Evolutionary conservation across 2,113 vertebrate species (phyloP), one percentile per base, ranked within the genome.

Genomic region (Tachuris rubrigastra): DNA sequence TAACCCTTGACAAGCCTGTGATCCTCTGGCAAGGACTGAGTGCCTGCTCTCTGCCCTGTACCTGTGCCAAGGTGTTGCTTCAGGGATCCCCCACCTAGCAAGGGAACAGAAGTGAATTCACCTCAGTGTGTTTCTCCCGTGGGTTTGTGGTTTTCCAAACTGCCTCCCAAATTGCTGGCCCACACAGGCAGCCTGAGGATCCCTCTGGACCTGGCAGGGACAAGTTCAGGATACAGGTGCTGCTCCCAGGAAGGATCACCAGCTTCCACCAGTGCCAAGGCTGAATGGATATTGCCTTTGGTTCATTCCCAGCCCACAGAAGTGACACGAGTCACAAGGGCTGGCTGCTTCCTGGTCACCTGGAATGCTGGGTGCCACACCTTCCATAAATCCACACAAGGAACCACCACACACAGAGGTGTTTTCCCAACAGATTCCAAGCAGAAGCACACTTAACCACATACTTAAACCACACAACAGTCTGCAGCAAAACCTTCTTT

Each of bases 201-300:
- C 42, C 22, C 31, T 31, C 89, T 19, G n/a, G 33, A 44, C 10
- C 50, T 23, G 8, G 31, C 50, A 77, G 55, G 25, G 35, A n/a
- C 37, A 24, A 18, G 55, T 11, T 30, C 59, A 60, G 55, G 30
- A 37, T 14, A 47, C 30, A 14, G 5, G 20, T 23, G 56, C 31
- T 65, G 39, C 24, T 33, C 3, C 25, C 28, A 8, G 66, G 46
- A 15, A 62, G 41, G 27, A 42, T 17, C 69, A 50, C 17, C 62
- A 39, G 25, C 33, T 72, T n/a, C 44, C 30, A 20, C 17, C 27
- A 41, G 31, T 10, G 44, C 37, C 33, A 17, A 8, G 50, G 47
- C 49, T 39, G 83, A 69, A n/a, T 1, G 5, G 37, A 10, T 4
- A 35, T 7, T 9, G 35, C 31, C 58, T 47, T 9, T 2, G 0